phyloP scores from a whole-genome alignment of 23 tunicate species.

The Ciona savignyi region DNA sequence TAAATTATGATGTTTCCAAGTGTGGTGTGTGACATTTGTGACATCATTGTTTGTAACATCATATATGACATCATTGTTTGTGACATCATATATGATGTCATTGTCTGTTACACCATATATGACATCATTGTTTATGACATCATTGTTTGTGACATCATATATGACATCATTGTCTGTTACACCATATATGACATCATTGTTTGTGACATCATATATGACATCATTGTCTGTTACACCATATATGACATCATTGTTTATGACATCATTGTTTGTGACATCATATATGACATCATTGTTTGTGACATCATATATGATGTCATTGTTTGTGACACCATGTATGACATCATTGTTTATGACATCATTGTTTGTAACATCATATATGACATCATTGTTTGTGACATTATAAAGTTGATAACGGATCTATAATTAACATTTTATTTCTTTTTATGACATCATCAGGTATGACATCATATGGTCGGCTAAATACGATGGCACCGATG shows the following conservation, averaged over 20 bases:
- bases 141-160: not conserved
- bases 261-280: conserved; percentile 21
- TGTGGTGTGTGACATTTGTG: too few species aligned
- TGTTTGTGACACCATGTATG: too few species aligned
- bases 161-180: not conserved
- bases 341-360: too few species aligned
- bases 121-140: not conserved
- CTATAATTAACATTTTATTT: too few species aligned
- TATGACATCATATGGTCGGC: conserved; percentile 38
- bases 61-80: not conserved
- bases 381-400: conserved; percentile 19
- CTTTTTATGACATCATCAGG: conserved; percentile 11
- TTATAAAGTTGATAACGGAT: conserved; percentile 35
- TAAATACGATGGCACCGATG: conserved; percentile 41
- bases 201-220: conserved; percentile 23
- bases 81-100: not conserved
- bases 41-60: not conserved
- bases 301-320: too few species aligned
- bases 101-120: not conserved
- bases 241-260: too few species aligned
- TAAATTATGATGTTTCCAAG: too few species aligned
- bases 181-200: conserved; percentile 10
- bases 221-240: conserved; percentile 5
- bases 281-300: too few species aligned
- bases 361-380: too few species aligned